Evolutionary conservation across 2,888 invertebrate genomes (phyloP).

Genomic region (Euzophera pinguis): DNA sequence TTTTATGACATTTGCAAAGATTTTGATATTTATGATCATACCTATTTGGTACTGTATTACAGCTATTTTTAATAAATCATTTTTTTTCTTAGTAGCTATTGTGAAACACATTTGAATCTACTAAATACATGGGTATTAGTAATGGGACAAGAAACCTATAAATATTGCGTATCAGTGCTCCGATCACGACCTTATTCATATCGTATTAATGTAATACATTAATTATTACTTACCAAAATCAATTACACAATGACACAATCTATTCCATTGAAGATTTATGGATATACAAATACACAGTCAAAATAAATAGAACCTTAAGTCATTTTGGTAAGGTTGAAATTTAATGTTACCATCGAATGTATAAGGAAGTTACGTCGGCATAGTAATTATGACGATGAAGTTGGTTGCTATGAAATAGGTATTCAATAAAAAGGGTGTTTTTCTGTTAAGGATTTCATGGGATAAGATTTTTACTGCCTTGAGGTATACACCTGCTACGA

Average conservation of each 20-base stretch:
- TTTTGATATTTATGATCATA: too few relatives aligned
- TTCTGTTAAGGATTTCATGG: too few relatives aligned
- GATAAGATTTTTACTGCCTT: too few relatives aligned
- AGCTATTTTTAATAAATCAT: too few relatives aligned
- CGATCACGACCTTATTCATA: neutral
- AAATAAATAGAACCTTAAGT: neutral
- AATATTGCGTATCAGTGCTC: neutral
- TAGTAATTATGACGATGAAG: neutral
- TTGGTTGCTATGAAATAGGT: neutral
- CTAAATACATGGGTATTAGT: neutral
- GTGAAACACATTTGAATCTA: too few relatives aligned
- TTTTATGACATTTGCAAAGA: too few relatives aligned
- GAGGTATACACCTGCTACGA: too few relatives aligned
- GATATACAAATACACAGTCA: neutral
- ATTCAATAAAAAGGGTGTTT: too few relatives aligned
- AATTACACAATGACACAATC: conserved; percentile 4
- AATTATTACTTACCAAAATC: conserved; percentile 11
- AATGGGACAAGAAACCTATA: neutral
- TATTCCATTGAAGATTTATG: conserved; percentile 6
- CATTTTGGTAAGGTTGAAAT: neutral
- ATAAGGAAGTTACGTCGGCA: neutral
- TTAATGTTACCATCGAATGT: neutral
- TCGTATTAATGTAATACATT: conserved; percentile 3
- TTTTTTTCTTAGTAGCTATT: too few relatives aligned
- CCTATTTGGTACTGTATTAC: too few relatives aligned